Conservation (phyloP, 2,888 invertebrate species). For the Himalopsyche tibetana region DNA sequence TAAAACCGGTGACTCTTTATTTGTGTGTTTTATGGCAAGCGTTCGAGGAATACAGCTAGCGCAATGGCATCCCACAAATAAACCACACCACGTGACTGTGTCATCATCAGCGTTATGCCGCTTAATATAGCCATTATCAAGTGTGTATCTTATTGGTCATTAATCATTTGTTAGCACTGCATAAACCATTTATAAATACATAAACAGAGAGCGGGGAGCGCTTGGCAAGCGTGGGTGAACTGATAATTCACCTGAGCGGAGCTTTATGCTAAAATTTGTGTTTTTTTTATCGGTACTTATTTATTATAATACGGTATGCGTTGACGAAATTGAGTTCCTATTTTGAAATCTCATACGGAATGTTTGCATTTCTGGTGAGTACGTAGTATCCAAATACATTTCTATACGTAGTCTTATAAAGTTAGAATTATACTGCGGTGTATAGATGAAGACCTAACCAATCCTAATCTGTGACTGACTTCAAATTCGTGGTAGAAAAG, state of each 20-base stretch:
- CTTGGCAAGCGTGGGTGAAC: background rate
- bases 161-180: background rate
- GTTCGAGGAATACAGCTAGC: constrained; percentile 24
- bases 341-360: too few species aligned
- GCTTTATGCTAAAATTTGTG: too few species aligned
- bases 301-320: too few species aligned
- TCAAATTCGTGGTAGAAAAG: too few species aligned
- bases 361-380: too few species aligned
- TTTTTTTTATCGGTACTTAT: too few species aligned
- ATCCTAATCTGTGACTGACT: too few species aligned
- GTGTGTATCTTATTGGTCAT: background rate
- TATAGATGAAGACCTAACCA: too few species aligned
- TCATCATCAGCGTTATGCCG: background rate
- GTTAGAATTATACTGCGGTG: too few species aligned
- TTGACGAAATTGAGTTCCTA: too few species aligned
- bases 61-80: background rate
- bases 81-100: constrained; percentile 15
- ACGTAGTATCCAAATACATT: too few species aligned
- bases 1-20: background rate
- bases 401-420: too few species aligned
- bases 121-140: constrained; percentile 12
- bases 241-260: background rate
- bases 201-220: background rate
- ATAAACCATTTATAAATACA: background rate
- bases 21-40: background rate